Evolutionary conservation across 2,888 invertebrate species (phyloP).

Genomic region (Herminia tarsipennalis): DNA sequence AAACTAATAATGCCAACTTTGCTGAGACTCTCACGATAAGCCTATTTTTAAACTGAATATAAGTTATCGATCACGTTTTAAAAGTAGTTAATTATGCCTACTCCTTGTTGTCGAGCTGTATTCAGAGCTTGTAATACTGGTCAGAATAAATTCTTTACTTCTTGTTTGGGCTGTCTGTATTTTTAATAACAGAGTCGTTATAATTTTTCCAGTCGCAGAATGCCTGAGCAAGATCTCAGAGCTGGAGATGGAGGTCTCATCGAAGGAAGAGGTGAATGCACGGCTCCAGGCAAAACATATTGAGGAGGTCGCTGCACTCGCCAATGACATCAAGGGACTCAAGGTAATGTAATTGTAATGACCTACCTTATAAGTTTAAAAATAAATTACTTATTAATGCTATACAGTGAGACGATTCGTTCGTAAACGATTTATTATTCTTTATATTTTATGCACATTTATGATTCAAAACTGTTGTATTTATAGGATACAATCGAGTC

Average conservation of each 20-base stretch:
- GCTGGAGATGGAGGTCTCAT: constrained; percentile 83
- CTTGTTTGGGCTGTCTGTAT: not conserved
- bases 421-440: no score
- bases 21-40: no score
- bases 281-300: constrained; percentile 78
- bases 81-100: not conserved
- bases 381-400: constrained; percentile 25
- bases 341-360: constrained; percentile 62
- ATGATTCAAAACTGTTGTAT: constrained; percentile 4
- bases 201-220: constrained; percentile 78
- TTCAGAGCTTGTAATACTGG: not conserved
- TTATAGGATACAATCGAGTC: constrained; percentile 79
- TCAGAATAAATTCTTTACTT: not conserved
- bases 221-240: constrained; percentile 85
- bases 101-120: not conserved
- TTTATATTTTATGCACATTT: no score
- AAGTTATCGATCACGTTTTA: not conserved
- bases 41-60: no score
- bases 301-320: constrained; percentile 74
- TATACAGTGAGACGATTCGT: no score
- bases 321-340: constrained; percentile 76
- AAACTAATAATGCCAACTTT: no score
- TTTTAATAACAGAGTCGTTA: not conserved
- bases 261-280: constrained; percentile 81
- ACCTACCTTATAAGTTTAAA: constrained; percentile 7